Percentiles rank a stretch among this genome's conserved stretches.
Evolutionary conservation across 1,140 invertebrate genomes (phyloP).

Genomic region (Drosophila nikananu): DNA sequence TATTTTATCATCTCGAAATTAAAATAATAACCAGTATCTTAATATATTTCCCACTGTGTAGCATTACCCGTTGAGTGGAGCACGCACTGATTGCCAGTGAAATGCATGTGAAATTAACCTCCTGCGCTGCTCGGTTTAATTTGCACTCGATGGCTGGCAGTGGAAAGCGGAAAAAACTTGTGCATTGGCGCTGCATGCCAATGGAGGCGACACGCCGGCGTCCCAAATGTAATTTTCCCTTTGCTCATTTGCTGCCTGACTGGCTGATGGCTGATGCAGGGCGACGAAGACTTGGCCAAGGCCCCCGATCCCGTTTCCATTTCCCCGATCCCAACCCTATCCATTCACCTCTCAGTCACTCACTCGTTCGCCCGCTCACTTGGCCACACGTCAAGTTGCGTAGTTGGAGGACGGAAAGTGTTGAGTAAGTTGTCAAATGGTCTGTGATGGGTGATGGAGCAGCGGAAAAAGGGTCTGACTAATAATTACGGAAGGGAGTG

Average conservation of each 20-base stretch:
- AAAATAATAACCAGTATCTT: neutral
- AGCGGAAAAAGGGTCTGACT: slow-evolving; percentile 16
- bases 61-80: slow-evolving; percentile 49
- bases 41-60: neutral
- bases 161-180: slow-evolving; percentile 52
- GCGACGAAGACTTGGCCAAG: slow-evolving; percentile 52
- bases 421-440: slow-evolving; percentile 76
- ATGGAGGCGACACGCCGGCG: slow-evolving; percentile 51
- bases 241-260: slow-evolving; percentile 75
- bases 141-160: slow-evolving; percentile 70
- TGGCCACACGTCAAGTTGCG: slow-evolving; percentile 53
- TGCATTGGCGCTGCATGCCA: slow-evolving; percentile 57
- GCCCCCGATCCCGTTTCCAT: neutral
- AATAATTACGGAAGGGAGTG: slow-evolving; percentile 27
- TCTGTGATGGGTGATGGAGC: slow-evolving; percentile 34
- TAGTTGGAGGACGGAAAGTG: slow-evolving; percentile 32
- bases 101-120: slow-evolving; percentile 82
- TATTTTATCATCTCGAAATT: neutral
- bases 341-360: slow-evolving; percentile 8
- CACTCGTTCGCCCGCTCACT: slow-evolving; percentile 15
- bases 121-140: slow-evolving; percentile 78
- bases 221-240: slow-evolving; percentile 79
- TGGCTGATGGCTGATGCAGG: slow-evolving; percentile 62
- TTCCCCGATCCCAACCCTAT: slow-evolving; percentile 1
- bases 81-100: slow-evolving; percentile 81